phyloP scores from a whole-genome alignment of 2,888 invertebrate species.

The Argyresthia albistria region DNA sequence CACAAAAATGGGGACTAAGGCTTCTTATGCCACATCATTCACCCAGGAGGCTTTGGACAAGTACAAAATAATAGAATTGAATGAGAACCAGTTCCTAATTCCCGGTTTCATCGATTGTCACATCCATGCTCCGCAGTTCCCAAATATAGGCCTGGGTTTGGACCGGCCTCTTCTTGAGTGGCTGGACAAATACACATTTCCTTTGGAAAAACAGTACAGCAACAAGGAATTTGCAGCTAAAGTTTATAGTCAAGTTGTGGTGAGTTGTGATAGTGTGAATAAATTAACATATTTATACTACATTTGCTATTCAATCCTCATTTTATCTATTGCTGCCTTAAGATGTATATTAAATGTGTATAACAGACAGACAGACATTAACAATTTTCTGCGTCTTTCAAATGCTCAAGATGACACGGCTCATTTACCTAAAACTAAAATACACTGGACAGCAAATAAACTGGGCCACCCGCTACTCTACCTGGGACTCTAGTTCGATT shows the following conservation, averaged over 20 bases:
- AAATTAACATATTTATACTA: not conserved
- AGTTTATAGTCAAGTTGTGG: slow-evolving; percentile 86
- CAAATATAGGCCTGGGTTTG: slow-evolving; percentile 87
- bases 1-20: slow-evolving; percentile 25
- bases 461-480: too few relatives aligned
- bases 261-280: slow-evolving; percentile 55
- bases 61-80: slow-evolving; percentile 25
- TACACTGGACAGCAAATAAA: too few relatives aligned
- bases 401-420: too few relatives aligned
- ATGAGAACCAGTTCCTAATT: slow-evolving; percentile 78
- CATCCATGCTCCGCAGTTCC: slow-evolving; percentile 91
- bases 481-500: too few relatives aligned
- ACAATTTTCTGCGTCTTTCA: too few relatives aligned
- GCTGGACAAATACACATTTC: slow-evolving; percentile 89
- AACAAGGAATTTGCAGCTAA: slow-evolving; percentile 77
- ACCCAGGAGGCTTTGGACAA: slow-evolving; percentile 20
- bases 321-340: not conserved
- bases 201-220: slow-evolving; percentile 81
- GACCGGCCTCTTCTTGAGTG: slow-evolving; percentile 87
- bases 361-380: too few relatives aligned
- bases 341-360: too few relatives aligned
- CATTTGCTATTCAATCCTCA: not conserved
- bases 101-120: slow-evolving; percentile 94
- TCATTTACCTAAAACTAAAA: too few relatives aligned
- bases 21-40: slow-evolving; percentile 25